phyloP scores from a whole-genome alignment of 2,888 invertebrate species.

The Rhogogaster chlorosoma region DNA sequence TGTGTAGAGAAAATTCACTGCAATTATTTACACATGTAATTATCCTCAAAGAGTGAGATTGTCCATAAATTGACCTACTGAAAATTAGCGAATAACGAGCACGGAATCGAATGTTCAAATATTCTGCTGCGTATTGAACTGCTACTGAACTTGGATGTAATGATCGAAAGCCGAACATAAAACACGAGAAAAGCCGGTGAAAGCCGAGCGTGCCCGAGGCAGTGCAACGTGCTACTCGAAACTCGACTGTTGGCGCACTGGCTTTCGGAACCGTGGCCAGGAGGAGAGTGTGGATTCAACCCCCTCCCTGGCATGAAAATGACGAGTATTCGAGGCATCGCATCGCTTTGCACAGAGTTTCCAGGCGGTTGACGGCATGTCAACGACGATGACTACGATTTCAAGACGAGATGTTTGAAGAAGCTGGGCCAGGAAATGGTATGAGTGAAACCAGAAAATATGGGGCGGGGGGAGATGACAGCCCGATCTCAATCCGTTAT shows the following conservation, averaged over 20 bases:
- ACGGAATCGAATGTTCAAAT: background rate
- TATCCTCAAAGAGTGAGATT: background rate
- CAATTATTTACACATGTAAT: background rate
- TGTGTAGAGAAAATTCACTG: background rate
- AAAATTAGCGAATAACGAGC: background rate
- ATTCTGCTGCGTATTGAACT: slow-evolving; percentile 12
- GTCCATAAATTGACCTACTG: background rate
- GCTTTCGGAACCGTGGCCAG: slow-evolving; percentile 46
- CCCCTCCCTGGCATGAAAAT: slow-evolving; percentile 21
- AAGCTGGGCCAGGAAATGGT: background rate
- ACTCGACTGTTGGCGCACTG: slow-evolving; percentile 66
- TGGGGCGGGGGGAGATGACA: background rate
- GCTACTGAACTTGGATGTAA: background rate
- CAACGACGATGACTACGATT: background rate
- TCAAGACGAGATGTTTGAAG: background rate
- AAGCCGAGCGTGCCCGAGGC: slow-evolving; percentile 56
- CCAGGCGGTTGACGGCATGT: slow-evolving; percentile 6
- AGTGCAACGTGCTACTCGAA: slow-evolving; percentile 50
- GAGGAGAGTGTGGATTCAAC: background rate
- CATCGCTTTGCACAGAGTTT: background rate
- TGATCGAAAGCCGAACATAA: slow-evolving; percentile 35
- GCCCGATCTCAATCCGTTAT: slow-evolving; percentile 14
- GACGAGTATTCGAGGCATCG: slow-evolving; percentile 17
- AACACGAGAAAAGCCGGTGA: slow-evolving; percentile 54
- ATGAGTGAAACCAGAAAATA: background rate